Percentiles rank a stretch among this genome's conserved stretches.
These are phyloP conservation scores for Coecobrya sp. DNA, from an alignment of 2,888 invertebrate species.

Conservation along the genomic window DNA sequence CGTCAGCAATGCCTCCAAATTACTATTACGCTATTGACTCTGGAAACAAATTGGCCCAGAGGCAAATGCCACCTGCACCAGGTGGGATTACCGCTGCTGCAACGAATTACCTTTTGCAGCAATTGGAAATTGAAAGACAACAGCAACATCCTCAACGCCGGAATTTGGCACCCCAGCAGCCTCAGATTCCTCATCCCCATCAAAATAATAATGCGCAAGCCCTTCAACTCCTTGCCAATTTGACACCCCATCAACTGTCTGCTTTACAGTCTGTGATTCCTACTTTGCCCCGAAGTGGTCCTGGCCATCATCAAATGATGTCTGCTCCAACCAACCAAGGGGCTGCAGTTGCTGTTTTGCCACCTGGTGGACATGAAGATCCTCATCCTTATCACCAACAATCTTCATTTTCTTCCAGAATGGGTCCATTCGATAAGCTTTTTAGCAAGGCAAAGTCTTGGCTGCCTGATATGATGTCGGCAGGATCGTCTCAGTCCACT, in stretches of 20 bases:
- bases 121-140: conserved; percentile 61
- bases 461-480: conserved; percentile 76
- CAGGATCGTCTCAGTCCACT: conserved; percentile 36
- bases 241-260: conserved; percentile 70
- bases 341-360: conserved; percentile 46
- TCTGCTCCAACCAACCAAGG: not conserved
- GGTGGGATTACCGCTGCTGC: conserved; percentile 73
- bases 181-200: not conserved
- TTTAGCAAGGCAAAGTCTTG: conserved; percentile 72
- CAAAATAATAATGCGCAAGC: conserved; percentile 31
- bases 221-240: conserved; percentile 57
- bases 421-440: conserved; percentile 72
- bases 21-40: conserved; percentile 64
- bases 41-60: conserved; percentile 53
- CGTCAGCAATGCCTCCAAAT: conserved; percentile 64
- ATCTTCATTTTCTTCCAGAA: conserved; percentile 54
- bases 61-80: conserved; percentile 44
- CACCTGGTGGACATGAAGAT: not conserved
- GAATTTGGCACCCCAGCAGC: conserved; percentile 7
- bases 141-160: conserved; percentile 65
- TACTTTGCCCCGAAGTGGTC: conserved; percentile 56
- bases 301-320: conserved; percentile 14
- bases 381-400: conserved; percentile 16
- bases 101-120: conserved; percentile 73
- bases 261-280: conserved; percentile 64